Percentiles rank a stretch among this genome's conserved stretches.
phyloP scores from a whole-genome alignment of 2,797 vertebrate species.

The Aeoliscus strigatus region DNA sequence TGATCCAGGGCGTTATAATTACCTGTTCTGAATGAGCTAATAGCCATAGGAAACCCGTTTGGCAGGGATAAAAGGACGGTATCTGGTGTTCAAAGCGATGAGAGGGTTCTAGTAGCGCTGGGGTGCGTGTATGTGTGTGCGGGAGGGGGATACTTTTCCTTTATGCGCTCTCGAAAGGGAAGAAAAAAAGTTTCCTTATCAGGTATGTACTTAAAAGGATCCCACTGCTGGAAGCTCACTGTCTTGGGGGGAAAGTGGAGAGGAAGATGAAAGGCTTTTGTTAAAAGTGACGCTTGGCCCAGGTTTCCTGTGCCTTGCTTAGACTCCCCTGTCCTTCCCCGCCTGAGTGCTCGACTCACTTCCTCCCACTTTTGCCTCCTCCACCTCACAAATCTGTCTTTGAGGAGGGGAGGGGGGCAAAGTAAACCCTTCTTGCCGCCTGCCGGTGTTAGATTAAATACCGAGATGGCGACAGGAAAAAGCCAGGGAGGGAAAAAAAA shows the following conservation, averaged over 20 bases:
- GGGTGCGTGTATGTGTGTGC: constrained; percentile 44
- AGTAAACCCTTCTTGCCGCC: constrained; percentile 91
- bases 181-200: constrained; percentile 82
- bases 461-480: constrained; percentile 99
- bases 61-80: constrained; percentile 64
- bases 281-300: constrained; percentile 86
- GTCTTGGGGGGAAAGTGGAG: constrained; percentile 77
- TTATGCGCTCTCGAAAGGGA: constrained; percentile 64
- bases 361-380: constrained; percentile 60
- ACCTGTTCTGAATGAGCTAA: constrained; percentile 74
- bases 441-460: constrained; percentile 98
- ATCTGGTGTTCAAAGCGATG: constrained; percentile 68
- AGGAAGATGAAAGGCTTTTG: constrained; percentile 94
- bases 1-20: constrained; percentile 62
- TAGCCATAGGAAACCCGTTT: constrained; percentile 64
- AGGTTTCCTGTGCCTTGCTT: constrained; percentile 87
- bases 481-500: constrained; percentile 88
- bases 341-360: constrained; percentile 58
- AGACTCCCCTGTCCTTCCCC: constrained; percentile 53
- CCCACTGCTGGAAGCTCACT: constrained; percentile 79
- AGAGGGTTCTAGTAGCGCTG: constrained; percentile 54
- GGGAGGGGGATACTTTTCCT: constrained; percentile 82
- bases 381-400: constrained; percentile 60
- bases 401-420: constrained; percentile 82
- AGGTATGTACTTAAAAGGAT: constrained; percentile 92